Base-by-base conservation (phyloP, 2,113 vertebrate species). In the Odocoileus hemionus region DNA sequence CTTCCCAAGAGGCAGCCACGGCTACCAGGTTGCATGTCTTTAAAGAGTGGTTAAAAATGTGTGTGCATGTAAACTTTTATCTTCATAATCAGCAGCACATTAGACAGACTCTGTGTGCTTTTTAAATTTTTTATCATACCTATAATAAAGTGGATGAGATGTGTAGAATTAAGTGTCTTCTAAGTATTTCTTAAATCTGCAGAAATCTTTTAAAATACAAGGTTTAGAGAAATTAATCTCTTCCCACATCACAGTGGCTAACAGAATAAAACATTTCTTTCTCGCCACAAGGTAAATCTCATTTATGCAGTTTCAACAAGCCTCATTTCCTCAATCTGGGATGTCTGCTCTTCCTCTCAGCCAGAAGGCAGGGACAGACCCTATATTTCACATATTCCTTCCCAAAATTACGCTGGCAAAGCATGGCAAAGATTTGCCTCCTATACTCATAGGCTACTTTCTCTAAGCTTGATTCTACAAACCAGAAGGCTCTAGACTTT, bases 171-270 rank as follows among this genome's bases (percentile, higher is more conserved):
- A 94, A 74, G 16, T 79, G 67, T 95, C 30, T 89, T 95, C 64
- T 58, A 33, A 78, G 16, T 58, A 12, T 70, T 61, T n/a, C 47
- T 64, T 80, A 57, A 94, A 58, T 83, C 8, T n/a, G 19, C 60
- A 55, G 70, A 92, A n/a, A 23, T 89, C 89, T 82, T 93, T 94
- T 39, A 39, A 93, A 88, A 89, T 54, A 47, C 8, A 95, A 93
- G 60, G 89, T 45, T 57, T 67, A 74, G 58, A 89, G 28, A 95
- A 91, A 89, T 52, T 84, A 70, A 43, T 88, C 43, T 94, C 86
- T 26, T 43, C 61, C 39, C 47, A 50, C n/a, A 90, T 94, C 47
- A 58, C 58, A 96, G 52, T 8, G 89, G 45, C 70, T 58, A 39
- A 70, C 55, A 92, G n/a, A 74, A 67, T 26, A 61, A 95, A 93